A percentile compares a stretch with the other conserved stretches of the same genome.
Conservation (phyloP, 2,888 invertebrate species). For the Meta bourneti region DNA sequence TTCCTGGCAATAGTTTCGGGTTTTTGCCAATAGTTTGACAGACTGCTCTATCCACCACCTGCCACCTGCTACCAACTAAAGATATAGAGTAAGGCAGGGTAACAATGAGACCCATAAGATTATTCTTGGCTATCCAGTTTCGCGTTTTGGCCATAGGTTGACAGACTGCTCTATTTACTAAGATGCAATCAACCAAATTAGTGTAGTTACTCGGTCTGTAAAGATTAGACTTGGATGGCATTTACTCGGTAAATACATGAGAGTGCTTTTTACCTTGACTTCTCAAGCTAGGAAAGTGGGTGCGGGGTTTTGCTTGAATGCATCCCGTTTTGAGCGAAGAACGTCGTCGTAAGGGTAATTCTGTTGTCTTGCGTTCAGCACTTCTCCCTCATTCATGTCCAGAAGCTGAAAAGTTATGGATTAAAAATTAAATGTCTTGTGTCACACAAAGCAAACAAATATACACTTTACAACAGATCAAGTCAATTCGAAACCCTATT, state of each 20-base stretch:
- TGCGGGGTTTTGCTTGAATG: conserved; percentile 9
- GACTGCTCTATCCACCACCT: too few relatives aligned
- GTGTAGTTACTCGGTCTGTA: background rate
- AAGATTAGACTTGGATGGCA: too few relatives aligned
- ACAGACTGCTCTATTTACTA: background rate
- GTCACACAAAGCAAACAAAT: background rate
- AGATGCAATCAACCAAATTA: background rate
- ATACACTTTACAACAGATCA: background rate
- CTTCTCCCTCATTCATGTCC: conserved; percentile 53
- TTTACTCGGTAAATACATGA: background rate
- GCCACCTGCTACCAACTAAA: too few relatives aligned
- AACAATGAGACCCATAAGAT: background rate
- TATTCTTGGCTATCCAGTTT: background rate
- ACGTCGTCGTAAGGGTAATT: conserved; percentile 59
- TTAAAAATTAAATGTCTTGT: background rate
- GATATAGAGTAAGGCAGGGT: too few relatives aligned
- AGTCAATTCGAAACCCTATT: background rate
- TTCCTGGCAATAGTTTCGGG: background rate
- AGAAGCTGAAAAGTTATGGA: conserved; percentile 33
- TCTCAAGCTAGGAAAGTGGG: conserved; percentile 17
- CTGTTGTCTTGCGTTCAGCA: conserved; percentile 1
- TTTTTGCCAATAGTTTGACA: background rate
- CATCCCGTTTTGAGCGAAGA: conserved; percentile 40
- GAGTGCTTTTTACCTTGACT: background rate
- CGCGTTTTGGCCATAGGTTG: background rate